phyloP scores from a whole-genome alignment of 2,888 invertebrate species.

The Bimastos eiseni region DNA sequence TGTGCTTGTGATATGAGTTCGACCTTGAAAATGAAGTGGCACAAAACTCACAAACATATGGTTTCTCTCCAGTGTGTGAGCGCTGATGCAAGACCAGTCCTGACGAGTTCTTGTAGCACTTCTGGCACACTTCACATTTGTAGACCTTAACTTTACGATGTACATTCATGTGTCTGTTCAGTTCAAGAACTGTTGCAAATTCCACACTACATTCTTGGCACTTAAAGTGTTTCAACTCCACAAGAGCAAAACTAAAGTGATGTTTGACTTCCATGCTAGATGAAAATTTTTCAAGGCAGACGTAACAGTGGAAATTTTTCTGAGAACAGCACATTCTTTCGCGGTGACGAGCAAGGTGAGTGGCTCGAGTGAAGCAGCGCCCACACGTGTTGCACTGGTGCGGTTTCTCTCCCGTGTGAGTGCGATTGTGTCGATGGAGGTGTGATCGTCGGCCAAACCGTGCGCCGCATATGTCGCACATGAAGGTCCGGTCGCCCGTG shows the following conservation, averaged over 20 bases:
- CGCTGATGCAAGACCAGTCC: slow-evolving; percentile 17
- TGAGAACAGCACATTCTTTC: not conserved
- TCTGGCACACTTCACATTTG: slow-evolving; percentile 27
- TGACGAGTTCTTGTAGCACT: slow-evolving; percentile 15
- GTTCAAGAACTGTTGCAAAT: not conserved
- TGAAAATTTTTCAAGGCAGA: not conserved
- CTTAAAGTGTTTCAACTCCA: not conserved
- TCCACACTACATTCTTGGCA: not conserved
- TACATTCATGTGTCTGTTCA: not conserved
- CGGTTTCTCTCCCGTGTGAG: not conserved
- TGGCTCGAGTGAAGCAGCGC: slow-evolving; percentile 15
- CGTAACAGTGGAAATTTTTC: not conserved
- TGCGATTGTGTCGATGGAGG: slow-evolving; percentile 10
- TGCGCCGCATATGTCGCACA: slow-evolving; percentile 28
- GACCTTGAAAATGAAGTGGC: slow-evolving; percentile 22
- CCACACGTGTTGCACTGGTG: slow-evolving; percentile 24
- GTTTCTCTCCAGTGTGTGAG: slow-evolving; percentile 24
- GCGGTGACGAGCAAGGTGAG: slow-evolving; percentile 23
- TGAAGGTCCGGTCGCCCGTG: slow-evolving; percentile 18
- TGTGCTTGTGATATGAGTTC: not conserved
- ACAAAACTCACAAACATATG: slow-evolving; percentile 24
- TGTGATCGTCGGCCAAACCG: slow-evolving; percentile 24
- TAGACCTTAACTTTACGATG: slow-evolving; percentile 16
- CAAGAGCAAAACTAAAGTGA: slow-evolving; percentile 4
- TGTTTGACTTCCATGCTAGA: not conserved